Evolutionary conservation across 2,797 vertebrate species (phyloP).

Genomic region (Enteromius afrohamiltoni): DNA sequence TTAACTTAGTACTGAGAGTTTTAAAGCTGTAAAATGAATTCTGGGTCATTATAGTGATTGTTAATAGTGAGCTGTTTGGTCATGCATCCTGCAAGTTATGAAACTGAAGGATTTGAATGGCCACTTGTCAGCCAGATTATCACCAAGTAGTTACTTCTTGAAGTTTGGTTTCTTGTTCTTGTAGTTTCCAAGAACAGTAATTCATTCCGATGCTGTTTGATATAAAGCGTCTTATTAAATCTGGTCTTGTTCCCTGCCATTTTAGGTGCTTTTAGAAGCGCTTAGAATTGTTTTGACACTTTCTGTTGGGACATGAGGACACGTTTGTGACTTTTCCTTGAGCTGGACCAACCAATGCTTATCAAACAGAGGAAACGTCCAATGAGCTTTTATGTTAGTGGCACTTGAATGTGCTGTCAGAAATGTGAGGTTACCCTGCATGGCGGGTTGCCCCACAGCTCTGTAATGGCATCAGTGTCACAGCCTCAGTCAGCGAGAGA

Average conservation of each 20-base stretch:
- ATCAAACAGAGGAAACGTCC: conserved; percentile 28
- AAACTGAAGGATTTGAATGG: background rate
- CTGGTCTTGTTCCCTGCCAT: background rate
- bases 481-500: conserved; percentile 72
- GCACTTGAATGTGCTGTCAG: conserved; percentile 42
- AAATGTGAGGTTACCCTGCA: conserved; percentile 54
- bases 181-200: background rate
- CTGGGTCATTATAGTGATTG: background rate
- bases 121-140: background rate
- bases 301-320: background rate
- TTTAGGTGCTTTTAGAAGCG: background rate
- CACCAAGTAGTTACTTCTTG: background rate
- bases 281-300: background rate
- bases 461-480: conserved; percentile 73
- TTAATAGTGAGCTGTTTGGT: background rate
- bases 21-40: background rate
- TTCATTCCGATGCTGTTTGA: background rate
- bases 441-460: conserved; percentile 70
- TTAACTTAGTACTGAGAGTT: background rate
- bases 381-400: conserved; percentile 46
- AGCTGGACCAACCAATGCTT: conserved; percentile 19
- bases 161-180: background rate
- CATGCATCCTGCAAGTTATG: background rate
- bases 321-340: conserved; percentile 7
- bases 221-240: conserved; percentile 1